A percentile compares a stretch with the other conserved stretches of the same genome.
Conservation (phyloP, 1,140 invertebrate genomes). For the Hylaeus volcanicus region DNA sequence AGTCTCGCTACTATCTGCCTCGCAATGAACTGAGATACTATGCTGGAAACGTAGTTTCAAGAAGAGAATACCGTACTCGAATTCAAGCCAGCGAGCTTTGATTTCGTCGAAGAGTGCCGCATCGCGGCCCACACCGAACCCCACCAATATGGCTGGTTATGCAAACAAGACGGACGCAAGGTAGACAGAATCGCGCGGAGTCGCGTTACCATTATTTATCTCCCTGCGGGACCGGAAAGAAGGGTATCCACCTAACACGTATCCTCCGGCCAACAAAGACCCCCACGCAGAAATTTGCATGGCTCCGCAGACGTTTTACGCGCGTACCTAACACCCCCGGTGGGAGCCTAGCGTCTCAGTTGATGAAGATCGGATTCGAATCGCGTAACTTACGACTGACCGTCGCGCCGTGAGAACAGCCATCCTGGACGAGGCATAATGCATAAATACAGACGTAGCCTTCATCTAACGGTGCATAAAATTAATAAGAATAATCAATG, state of each 20-base stretch:
- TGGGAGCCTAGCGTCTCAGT: conserved; percentile 25
- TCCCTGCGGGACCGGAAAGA: conserved; percentile 54
- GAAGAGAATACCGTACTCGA: no score
- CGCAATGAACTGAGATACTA: no score
- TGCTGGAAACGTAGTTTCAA: no score
- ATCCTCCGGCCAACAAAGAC: conserved; percentile 61
- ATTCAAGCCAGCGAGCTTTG: conserved; percentile 1
- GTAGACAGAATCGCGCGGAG: conserved; percentile 62
- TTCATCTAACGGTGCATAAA: no score
- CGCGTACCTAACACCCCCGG: conserved; percentile 39
- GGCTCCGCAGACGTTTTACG: conserved; percentile 44
- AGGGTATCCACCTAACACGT: conserved; percentile 53
- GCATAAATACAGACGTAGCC: no score
- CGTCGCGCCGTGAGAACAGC: conserved; percentile 36
- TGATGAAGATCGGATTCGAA: conserved; percentile 63
- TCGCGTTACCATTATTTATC: conserved; percentile 68
- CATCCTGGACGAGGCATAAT: not conserved
- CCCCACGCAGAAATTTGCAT: conserved; percentile 66
- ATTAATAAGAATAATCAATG: no score
- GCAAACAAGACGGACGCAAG: conserved; percentile 64
- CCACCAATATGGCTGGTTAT: conserved; percentile 63
- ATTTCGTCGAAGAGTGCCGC: conserved; percentile 25
- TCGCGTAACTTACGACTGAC: conserved; percentile 54
- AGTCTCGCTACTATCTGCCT: no score
- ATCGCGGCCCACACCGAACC: conserved; percentile 15